Percentiles rank a stretch among this genome's conserved stretches.
Conservation (phyloP, 2,888 invertebrate genomes). For the Xanthia icteritia region DNA sequence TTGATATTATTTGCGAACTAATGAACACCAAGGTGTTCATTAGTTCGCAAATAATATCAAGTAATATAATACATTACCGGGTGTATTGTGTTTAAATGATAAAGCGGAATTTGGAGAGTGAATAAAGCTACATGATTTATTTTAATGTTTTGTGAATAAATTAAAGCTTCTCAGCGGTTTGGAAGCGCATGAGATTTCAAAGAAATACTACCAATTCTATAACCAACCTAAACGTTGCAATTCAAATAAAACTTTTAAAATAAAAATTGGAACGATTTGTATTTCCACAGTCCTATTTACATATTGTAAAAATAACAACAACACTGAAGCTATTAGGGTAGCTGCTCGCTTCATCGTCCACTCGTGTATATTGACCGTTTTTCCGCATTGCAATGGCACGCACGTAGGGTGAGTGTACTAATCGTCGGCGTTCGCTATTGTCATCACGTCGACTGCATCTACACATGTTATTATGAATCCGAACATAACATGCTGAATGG, state of each 20-base stretch:
- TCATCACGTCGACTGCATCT: slow-evolving; percentile 19
- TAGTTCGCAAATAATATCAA: neutral
- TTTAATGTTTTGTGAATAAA: slow-evolving; percentile 17
- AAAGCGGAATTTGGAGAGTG: slow-evolving; percentile 5
- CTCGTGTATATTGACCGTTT: slow-evolving; percentile 40
- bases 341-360: slow-evolving; percentile 29
- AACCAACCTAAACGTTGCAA: neutral
- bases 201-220: neutral
- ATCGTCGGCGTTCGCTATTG: slow-evolving; percentile 40
- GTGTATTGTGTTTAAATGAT: neutral
- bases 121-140: slow-evolving; percentile 10
- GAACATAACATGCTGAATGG: neutral
- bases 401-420: slow-evolving; percentile 41
- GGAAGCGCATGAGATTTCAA: neutral
- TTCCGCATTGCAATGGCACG: slow-evolving; percentile 38
- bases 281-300: slow-evolving; percentile 21
- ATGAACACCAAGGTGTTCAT: too few relatives aligned
- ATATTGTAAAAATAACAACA: slow-evolving; percentile 4
- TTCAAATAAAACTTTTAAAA: slow-evolving; percentile 5
- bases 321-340: slow-evolving; percentile 27
- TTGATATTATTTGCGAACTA: too few relatives aligned
- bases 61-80: neutral
- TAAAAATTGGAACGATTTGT: neutral
- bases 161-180: slow-evolving; percentile 4
- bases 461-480: slow-evolving; percentile 30